Base-by-base conservation (phyloP, 2,113 vertebrate genomes). In the Corythoichthys haematopterus region DNA sequence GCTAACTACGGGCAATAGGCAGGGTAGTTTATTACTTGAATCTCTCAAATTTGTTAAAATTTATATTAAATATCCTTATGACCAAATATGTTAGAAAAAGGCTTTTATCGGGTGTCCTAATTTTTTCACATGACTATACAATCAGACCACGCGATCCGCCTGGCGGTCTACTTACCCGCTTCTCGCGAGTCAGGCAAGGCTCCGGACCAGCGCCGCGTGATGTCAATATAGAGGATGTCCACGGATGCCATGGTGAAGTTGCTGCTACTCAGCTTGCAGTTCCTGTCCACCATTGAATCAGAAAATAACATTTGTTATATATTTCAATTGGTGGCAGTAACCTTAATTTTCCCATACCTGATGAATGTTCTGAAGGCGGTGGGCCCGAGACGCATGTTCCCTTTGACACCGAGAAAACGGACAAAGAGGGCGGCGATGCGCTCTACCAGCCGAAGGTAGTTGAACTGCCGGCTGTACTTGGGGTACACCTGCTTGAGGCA, bases 201-300 rank as follows among this genome's bases (percentile, higher is more conserved):
- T 43, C 91, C 90, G 36, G 91, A 91, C 94, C 96, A 96, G 7
- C 94, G 92, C n/a, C 96, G 91, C 0, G 94, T 96, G 85, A 98
- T 97, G 85, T 98, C 96, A 1, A 99, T 99, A 84, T 99, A 99
- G 0, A 99, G 92, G 80, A 98, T 98, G 81, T 99, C 97, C 40
- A 93, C 94, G 0, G 95, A 90, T 0, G 97, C 97, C 97, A 99
- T 99, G 58, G 94, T 93, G 75, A 98, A 91, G 75, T 77, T 94
- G 84, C 92, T 94, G 90, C 88, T 94, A 79, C 94, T 97, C 66
- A 98, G 89, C 76, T 92, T 97, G 75, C 96, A 98, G 82, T 93
- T 97, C 85, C 97, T 99, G 78, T 70, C 78, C 55, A 83, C 67
- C 0, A 76, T 2, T 12, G 14, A 4, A 4, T 13, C 3, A 48